Evolutionary conservation across 2,797 vertebrate genomes (phyloP).

Genomic region (Cyprinella venusta): DNA sequence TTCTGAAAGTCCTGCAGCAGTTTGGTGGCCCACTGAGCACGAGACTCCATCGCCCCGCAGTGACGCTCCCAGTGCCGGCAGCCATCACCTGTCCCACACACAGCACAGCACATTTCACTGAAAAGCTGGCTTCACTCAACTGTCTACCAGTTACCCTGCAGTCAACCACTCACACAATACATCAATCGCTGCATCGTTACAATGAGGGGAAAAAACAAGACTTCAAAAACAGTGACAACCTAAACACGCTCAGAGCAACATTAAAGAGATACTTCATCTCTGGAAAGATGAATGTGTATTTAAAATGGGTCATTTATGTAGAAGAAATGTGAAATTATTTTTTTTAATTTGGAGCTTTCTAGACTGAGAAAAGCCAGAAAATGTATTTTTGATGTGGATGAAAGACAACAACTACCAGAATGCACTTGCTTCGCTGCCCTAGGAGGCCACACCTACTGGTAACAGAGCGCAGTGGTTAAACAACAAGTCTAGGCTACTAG

Average conservation of each 20-base stretch:
- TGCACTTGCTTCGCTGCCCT: no score
- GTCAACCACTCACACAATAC: not conserved
- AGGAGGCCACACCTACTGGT: no score
- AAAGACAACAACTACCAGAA: no score
- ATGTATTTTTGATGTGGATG: no score
- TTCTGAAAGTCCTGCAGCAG: conserved; percentile 88
- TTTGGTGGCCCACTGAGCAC: conserved; percentile 88
- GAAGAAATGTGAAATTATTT: no score
- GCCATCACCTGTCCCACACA: conserved; percentile 81
- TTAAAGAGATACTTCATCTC: not conserved
- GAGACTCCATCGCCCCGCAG: conserved; percentile 91
- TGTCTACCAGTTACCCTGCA: not conserved
- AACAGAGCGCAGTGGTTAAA: no score
- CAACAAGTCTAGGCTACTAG: no score
- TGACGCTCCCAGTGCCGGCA: conserved; percentile 93
- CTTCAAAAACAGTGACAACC: not conserved
- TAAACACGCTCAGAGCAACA: not conserved
- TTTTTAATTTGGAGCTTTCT: no score
- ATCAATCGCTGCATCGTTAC: not conserved
- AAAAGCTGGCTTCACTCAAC: not conserved
- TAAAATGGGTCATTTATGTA: no score
- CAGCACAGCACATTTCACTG: not conserved
- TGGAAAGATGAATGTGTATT: no score
- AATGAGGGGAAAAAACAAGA: not conserved
- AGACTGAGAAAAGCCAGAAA: no score